Evolutionary conservation across 2,113 vertebrate genomes (phyloP), one percentile per base, ranked within the genome.

Genomic region (Aythya baeri): DNA sequence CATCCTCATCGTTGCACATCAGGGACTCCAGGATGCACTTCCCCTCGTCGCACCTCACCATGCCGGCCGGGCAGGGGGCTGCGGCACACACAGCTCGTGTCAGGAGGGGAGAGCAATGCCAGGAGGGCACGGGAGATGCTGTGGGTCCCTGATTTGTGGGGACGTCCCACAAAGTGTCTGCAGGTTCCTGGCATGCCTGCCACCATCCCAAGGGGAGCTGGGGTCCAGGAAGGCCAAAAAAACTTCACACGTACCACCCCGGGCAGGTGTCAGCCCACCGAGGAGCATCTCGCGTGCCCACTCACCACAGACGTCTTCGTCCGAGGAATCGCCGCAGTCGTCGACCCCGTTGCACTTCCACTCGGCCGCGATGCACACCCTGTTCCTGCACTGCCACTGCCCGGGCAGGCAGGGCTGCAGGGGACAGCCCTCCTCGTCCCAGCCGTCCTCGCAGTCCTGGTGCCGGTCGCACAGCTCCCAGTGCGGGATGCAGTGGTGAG

Each of bases 291-390:
- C 31, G 11, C 2, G 3, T 6, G 32, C 52, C n/a, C 10, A 3
- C 96, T 94, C 94, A 98, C 98, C 97, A 0, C 98, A 98, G 49
- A 81, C 6, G 1, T 98, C 98, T 94, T 99, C 99, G 23, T 99
- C 99, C 0, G 99, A 99, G 49, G 96, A 96, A 90, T 99, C 99
- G 0, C 98, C 98, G 11, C 99, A 99, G 97, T 99, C 98, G 2
- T 99, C 97, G 21, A 99, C 93, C 7, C 98, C 98, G 0, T 99
- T 98, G 23, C 99, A 99, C 96, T 98, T 98, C 99, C 99, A 99
- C 11, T 98, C 97, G 22, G 98, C 98, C 9, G 98, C 97, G 87
- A 99, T 95, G 74, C 99, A 99, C 25, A 98, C 96, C 76, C 73
- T 62, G 94, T 99, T 99, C 83, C 61, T 92, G 93, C 99, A 99